These are phyloP conservation scores for Vicugna pacos DNA, from an alignment of 2,113 vertebrate genomes.

Conservation along the genomic window DNA sequence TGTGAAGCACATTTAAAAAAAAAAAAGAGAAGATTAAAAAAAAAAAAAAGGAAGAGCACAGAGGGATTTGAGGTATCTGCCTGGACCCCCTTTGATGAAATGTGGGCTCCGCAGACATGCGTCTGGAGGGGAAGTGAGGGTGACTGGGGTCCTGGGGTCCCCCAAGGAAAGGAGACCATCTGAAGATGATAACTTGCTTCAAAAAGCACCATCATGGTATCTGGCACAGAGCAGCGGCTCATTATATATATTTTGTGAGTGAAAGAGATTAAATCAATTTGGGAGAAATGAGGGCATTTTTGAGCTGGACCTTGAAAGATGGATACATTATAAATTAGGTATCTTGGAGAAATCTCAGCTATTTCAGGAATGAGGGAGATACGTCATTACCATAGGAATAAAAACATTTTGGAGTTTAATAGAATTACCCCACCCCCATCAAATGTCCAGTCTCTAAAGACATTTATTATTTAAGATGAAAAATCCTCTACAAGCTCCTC, in stretches of 20 bases:
- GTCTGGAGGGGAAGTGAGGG: background rate
- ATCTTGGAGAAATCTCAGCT: slow-evolving; percentile 36
- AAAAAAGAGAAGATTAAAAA: background rate
- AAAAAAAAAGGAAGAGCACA: background rate
- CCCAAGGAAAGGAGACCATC: background rate
- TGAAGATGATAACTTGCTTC: background rate
- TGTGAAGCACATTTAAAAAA: background rate
- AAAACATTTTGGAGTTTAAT: background rate
- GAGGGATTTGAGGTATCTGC: background rate
- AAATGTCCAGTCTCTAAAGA: background rate
- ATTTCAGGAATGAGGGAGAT: background rate
- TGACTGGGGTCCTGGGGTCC: too few relatives aligned
- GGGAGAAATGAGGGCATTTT: background rate
- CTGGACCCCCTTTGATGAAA: background rate
- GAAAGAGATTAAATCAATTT: background rate
- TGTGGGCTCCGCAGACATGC: background rate
- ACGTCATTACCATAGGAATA: background rate
- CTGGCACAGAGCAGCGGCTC: background rate
- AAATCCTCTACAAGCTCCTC: background rate
- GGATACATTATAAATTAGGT: background rate
- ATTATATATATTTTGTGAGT: background rate
- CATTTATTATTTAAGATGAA: slow-evolving; percentile 1
- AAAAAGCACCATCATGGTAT: rapidly evolving
- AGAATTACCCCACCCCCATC: background rate
- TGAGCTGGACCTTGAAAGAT: background rate